Conservation (phyloP, 1,140 invertebrate genomes). For the Antheraea mylitta region DNA sequence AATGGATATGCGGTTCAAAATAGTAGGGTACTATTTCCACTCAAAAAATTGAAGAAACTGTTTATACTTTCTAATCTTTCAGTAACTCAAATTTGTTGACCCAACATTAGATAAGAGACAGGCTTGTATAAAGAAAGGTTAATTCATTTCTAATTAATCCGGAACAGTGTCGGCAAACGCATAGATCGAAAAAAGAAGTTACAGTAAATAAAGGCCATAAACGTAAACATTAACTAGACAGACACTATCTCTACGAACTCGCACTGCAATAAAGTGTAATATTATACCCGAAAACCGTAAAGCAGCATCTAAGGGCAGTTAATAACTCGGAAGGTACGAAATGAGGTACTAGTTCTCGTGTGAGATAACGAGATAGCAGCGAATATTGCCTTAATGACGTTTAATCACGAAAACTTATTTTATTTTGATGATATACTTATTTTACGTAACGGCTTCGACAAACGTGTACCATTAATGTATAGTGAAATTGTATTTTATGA, state of each 20-base stretch:
- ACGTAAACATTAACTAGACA: not conserved
- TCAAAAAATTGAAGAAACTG: too few relatives aligned
- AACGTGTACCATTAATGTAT: not conserved
- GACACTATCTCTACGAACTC: not conserved
- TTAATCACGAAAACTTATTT: not conserved
- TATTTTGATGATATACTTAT: not conserved
- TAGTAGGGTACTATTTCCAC: too few relatives aligned
- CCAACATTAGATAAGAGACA: too few relatives aligned
- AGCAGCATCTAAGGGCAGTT: slow-evolving; percentile 3
- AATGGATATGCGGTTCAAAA: too few relatives aligned
- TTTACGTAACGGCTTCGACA: not conserved
- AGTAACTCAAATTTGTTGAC: too few relatives aligned
- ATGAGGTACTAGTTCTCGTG: not conserved
- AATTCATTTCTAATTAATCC: not conserved
- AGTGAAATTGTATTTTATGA: too few relatives aligned
- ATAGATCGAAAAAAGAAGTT: not conserved
- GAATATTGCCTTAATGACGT: not conserved
- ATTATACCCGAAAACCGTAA: slow-evolving; percentile 3
- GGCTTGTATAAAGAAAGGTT: not conserved
- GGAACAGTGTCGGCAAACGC: not conserved
- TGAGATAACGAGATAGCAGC: not conserved
- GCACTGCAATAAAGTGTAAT: slow-evolving; percentile 1
- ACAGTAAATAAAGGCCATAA: not conserved
- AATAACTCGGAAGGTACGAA: slow-evolving; percentile 1
- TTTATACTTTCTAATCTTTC: too few relatives aligned